Evolutionary conservation across 2,888 invertebrate genomes (phyloP), one percentile per base, ranked within the genome.

Genomic region (Perizoma flavofasciatum): DNA sequence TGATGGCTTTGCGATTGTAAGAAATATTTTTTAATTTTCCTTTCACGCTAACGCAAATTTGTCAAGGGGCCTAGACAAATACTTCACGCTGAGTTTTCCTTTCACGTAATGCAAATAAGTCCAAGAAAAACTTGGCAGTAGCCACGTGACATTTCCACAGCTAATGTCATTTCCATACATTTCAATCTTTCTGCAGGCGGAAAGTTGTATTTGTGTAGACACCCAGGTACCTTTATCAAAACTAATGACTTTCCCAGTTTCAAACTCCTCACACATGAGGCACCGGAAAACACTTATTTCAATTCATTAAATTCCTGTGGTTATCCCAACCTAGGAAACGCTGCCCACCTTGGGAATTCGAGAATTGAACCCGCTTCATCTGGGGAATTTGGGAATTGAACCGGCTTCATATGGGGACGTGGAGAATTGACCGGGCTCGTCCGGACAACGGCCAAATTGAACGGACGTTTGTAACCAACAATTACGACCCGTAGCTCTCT

Each of bases 1-100:
- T 57, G 50, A 54, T 51, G 47, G 47, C 22, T 50, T 43, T 46
- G 34, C 37, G 53, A 49, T 61, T 57, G 53, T 43, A 50, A 41
- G 52, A 35, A 50, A 54, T 46, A 44, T 53, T 37, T 55, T 50
- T 37, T 58, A 47, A n/a, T n/a, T n/a, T n/a, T n/a, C n/a, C n/a
- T n/a, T n/a, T n/a, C n/a, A n/a, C n/a, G n/a, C n/a, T 22, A 22
- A 22, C 22, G 22, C 22, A 22, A 22, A 22, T 22, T n/a, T n/a
- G n/a, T n/a, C n/a, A n/a, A n/a, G n/a, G n/a, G n/a, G n/a, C n/a
- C n/a, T n/a, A n/a, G n/a, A n/a, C n/a, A n/a, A n/a, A n/a, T n/a
- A n/a, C n/a, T n/a, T n/a, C n/a, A n/a, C n/a, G n/a, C n/a, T n/a
- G 3, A 22, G 3, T 22, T 22, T 22, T 22, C 22, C 22, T 22